Evolutionary conservation across 2,113 vertebrate genomes (phyloP).

Genomic region (Pachypanchax playfairii): DNA sequence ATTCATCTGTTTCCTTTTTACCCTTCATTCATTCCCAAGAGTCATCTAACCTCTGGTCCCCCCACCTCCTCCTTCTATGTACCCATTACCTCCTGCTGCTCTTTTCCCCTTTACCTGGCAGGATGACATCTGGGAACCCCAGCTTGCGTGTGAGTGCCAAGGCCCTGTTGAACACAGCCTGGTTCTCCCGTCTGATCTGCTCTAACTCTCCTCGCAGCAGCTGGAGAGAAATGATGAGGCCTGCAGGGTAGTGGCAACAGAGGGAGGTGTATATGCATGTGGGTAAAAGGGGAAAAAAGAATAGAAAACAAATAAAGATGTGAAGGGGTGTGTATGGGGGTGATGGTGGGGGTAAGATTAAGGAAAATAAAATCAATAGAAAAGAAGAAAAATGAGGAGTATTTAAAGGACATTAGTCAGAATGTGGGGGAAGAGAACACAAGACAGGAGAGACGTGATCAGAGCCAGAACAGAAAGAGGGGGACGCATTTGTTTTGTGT

Average conservation of each 20-base stretch:
- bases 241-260: constrained; percentile 71
- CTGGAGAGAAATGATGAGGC: constrained; percentile 95
- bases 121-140: constrained; percentile 95
- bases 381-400: constrained; percentile 29
- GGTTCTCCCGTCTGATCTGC: constrained; percentile 92
- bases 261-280: not conserved
- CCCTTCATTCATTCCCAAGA: constrained; percentile 22
- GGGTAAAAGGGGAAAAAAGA: constrained; percentile 7
- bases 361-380: constrained; percentile 29
- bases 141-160: constrained; percentile 91
- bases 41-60: constrained; percentile 38
- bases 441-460: constrained; percentile 58
- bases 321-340: constrained; percentile 26
- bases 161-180: constrained; percentile 90
- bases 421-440: constrained; percentile 67
- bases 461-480: constrained; percentile 34
- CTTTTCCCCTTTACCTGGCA: constrained; percentile 87
- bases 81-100: constrained; percentile 28
- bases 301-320: constrained; percentile 17
- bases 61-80: constrained; percentile 17
- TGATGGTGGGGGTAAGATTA: constrained; percentile 16
- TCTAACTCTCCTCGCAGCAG: constrained; percentile 95
- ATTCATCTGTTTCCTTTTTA: constrained; percentile 24
- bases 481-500: constrained; percentile 17
- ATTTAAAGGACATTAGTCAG: constrained; percentile 75